Base-by-base conservation (phyloP, 1,140 invertebrate species). In the Papilio helenus region DNA sequence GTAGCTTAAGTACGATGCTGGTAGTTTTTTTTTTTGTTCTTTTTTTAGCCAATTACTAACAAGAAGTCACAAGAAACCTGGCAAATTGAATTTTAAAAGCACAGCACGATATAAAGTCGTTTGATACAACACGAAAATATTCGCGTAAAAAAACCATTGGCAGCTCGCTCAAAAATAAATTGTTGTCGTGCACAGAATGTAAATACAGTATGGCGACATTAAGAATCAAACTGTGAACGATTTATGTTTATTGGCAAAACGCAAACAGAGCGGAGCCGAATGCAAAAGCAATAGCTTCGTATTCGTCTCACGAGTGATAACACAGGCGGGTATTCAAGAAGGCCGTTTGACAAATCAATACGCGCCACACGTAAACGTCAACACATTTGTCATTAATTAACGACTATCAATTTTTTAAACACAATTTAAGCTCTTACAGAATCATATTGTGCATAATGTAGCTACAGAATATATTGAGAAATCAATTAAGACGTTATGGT, bases 241-340 rank as follows among this genome's bases (percentile, higher is more conserved):
- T 68, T 68, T 68, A 68, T 68, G 61, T 68, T 68, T 34, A 68
- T 68, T 68, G 61, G 61, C 61, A 68, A 68, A 68, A 68, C 61
- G 61, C 61, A 68, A 68, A 68, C 26, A 68, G n/a, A 18, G 14
- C 26, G 61, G 26, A 29, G 26, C 14, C 61, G 61, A 68, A 68
- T 68, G 61, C 61, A 16, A 68, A 68, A 29, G 14, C 1, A 26
- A 29, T 29, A 16, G 26, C 12, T 68, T 26, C 58, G 26, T 68
- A 68, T 68, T 29, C 61, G 12, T 34, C 61, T 68, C 61, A 68
- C 61, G 61, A 68, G 61, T 68, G 61, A 68, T 65, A 65, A 65
- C 26, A 29, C 23, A 16, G 61, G 26, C 0, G 26, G 23, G 61
- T 29, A 26, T 65, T 68, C 61, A 18, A 29, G 61, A 68, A 10